Conservation (phyloP, 2,888 invertebrate species). For the Entomobrya multifasciata region DNA sequence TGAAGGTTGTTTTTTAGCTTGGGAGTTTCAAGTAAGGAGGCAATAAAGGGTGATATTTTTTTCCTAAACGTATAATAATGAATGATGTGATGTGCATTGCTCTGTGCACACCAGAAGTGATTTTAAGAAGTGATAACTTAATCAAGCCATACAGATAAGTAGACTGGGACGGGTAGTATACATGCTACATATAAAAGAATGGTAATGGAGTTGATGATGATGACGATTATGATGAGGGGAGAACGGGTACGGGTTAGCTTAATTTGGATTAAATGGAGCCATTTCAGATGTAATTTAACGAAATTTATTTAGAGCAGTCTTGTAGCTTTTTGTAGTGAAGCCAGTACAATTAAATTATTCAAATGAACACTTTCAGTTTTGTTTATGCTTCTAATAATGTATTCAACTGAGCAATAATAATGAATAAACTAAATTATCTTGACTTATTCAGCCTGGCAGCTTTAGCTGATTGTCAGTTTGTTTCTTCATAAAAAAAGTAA, state of each 20-base stretch:
- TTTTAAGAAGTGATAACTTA: slow-evolving; percentile 49
- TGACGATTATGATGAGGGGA: slow-evolving; percentile 7
- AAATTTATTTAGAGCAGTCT: background rate
- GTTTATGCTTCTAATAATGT: no score
- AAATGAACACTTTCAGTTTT: background rate
- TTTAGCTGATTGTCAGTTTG: no score
- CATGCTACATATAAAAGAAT: no score
- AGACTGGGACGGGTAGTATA: no score
- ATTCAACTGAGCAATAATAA: no score
- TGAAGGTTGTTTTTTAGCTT: background rate
- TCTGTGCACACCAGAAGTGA: slow-evolving; percentile 23
- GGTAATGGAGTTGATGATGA: background rate
- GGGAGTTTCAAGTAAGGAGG: background rate
- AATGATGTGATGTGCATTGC: slow-evolving; percentile 16
- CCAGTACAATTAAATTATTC: background rate
- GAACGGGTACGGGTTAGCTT: slow-evolving; percentile 37
- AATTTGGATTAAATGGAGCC: slow-evolving; percentile 43
- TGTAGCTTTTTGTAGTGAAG: background rate
- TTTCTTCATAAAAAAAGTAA: no score
- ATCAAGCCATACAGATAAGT: slow-evolving; percentile 10
- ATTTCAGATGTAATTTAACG: slow-evolving; percentile 35
- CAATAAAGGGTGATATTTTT: background rate
- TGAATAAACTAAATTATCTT: no score
- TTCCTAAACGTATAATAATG: background rate
- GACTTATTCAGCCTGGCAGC: no score